A percentile compares a stretch with the other conserved stretches of the same genome.
These are phyloP conservation scores for Antennarius striatus DNA, from an alignment of 2,113 vertebrate species.

Conservation along the genomic window DNA sequence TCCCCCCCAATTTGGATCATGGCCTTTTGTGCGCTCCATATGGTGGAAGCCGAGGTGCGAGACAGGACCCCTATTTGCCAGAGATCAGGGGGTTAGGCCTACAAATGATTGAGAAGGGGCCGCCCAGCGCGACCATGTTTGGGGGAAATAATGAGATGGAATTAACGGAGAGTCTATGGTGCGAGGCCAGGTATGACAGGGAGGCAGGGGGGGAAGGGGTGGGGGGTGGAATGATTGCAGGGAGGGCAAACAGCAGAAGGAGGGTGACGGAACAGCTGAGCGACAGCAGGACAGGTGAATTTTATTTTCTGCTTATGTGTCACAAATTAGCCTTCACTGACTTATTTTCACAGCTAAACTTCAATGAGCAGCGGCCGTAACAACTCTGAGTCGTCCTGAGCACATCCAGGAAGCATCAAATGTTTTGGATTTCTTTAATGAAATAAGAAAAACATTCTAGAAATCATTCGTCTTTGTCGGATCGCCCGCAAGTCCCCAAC, in stretches of 20 bases:
- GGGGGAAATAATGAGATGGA: slow-evolving; percentile 72
- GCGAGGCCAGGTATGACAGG: slow-evolving; percentile 21
- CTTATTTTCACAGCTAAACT: too few relatives aligned
- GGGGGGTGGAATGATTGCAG: slow-evolving; percentile 18
- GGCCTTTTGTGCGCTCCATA: slow-evolving; percentile 55
- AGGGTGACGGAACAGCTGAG: neutral
- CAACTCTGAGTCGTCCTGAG: too few relatives aligned
- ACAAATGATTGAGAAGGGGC: slow-evolving; percentile 58
- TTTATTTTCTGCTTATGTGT: neutral
- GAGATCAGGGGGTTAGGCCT: slow-evolving; percentile 73
- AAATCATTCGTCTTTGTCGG: slow-evolving; percentile 3
- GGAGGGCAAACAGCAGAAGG: neutral
- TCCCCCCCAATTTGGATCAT: slow-evolving; percentile 68
- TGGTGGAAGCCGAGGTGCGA: slow-evolving; percentile 15
- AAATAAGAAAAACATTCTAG: too few relatives aligned
- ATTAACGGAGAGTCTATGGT: slow-evolving; percentile 67
- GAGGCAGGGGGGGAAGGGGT: slow-evolving; percentile 16
- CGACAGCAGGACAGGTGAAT: slow-evolving; percentile 19
- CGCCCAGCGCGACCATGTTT: slow-evolving; percentile 49
- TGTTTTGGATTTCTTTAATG: neutral
- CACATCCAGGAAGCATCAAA: too few relatives aligned
- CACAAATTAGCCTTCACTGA: too few relatives aligned
- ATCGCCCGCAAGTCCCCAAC: slow-evolving; percentile 28
- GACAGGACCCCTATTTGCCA: slow-evolving; percentile 59
- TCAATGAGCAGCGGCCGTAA: too few relatives aligned